phyloP scores from a whole-genome alignment of 2,888 invertebrate species.

The Oxyteleia sp. region DNA sequence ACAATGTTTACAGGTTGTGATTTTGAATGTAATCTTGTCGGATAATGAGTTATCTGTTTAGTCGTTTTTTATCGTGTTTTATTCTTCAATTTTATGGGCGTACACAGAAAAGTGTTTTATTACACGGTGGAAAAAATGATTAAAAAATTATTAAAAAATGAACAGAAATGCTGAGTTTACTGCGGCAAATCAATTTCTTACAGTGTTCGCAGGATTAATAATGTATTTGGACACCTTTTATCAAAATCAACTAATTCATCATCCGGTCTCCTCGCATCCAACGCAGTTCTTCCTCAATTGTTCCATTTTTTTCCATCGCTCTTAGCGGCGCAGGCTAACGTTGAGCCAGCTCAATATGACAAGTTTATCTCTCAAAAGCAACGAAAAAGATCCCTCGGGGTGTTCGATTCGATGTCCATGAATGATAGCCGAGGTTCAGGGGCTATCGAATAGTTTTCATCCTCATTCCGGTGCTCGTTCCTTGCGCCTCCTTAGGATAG shows the following conservation, averaged over 20 bases:
- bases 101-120: neutral
- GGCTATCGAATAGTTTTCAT: conserved; percentile 83
- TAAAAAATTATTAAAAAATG: too few relatives aligned
- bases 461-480: conserved; percentile 76
- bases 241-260: conserved; percentile 42
- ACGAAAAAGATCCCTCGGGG: conserved; percentile 72
- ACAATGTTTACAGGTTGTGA: too few relatives aligned
- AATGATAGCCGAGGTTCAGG: conserved; percentile 87
- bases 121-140: too few relatives aligned
- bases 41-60: too few relatives aligned
- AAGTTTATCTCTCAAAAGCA: conserved; percentile 68
- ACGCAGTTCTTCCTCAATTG: conserved; percentile 26
- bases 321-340: conserved; percentile 17
- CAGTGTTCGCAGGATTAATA: conserved; percentile 15
- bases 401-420: conserved; percentile 79
- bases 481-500: conserved; percentile 82
- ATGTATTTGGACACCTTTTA: conserved; percentile 32
- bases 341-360: conserved; percentile 61
- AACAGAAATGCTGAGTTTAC: too few relatives aligned
- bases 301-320: conserved; percentile 38
- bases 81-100: too few relatives aligned
- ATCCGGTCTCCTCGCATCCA: neutral
- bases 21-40: too few relatives aligned
- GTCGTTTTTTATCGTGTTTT: too few relatives aligned
- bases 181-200: neutral